A percentile compares a stretch with the other conserved stretches of the same genome.
Evolutionary conservation across 2,888 invertebrate genomes (phyloP).

Genomic region (Boloria euphrosyne): DNA sequence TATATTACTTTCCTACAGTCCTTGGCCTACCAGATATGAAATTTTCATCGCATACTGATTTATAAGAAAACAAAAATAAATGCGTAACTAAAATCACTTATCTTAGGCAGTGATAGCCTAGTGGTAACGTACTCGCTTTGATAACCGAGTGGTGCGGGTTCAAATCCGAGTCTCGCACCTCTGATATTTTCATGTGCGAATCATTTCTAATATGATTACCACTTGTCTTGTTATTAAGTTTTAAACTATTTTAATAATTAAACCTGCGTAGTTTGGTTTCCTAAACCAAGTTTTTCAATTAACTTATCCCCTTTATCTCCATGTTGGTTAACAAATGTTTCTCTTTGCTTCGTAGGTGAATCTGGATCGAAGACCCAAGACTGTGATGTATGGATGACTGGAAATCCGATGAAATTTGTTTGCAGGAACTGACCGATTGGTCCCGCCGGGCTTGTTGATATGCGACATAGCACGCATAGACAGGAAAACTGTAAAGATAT

Average conservation of each 20-base stretch:
- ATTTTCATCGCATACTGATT: no score
- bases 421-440: conserved; percentile 63
- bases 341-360: conserved; percentile 81
- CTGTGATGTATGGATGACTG: conserved; percentile 81
- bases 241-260: not conserved
- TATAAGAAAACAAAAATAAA: no score
- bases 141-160: no score
- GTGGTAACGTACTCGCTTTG: no score
- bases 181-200: no score
- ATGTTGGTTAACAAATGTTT: conserved; percentile 83
- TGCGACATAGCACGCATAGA: conserved; percentile 50
- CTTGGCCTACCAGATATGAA: no score
- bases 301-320: conserved; percentile 84
- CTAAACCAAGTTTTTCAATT: conserved; percentile 85
- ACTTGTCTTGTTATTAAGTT: not conserved
- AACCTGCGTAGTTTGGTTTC: conserved; percentile 52
- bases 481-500: conserved; percentile 55
- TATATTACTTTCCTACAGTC: no score
- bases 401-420: conserved; percentile 83
- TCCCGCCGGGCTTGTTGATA: conserved; percentile 51
- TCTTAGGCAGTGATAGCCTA: no score
- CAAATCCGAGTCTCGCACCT: no score
- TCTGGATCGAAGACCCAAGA: conserved; percentile 86
- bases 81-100: no score
- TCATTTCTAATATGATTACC: no score